Base-by-base conservation (phyloP, 1,140 invertebrate species). In the Cotesia typhae region DNA sequence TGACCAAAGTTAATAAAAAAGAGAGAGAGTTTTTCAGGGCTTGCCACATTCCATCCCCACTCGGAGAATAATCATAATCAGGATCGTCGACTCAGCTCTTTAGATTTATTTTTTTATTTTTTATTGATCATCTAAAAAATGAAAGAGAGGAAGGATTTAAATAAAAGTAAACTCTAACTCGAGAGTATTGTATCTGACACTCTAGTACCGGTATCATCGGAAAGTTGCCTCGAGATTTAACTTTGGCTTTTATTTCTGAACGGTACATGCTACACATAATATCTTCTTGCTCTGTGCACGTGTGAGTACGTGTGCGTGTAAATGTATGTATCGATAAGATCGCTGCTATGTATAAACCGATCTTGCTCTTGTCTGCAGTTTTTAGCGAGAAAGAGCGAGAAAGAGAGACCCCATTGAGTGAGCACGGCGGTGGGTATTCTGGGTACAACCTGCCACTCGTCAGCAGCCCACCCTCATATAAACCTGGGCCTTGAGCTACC, bases 381-480 rank as follows among this genome's bases (percentile, higher is more conserved):
- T 47, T 47, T 9, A 47, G 10, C 10, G 10, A 47, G 41, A 47
- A 47, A 10, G 41, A 59, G 67, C 61, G 52, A 35, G 79, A 83
- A 79, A 80, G 74, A 72, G 81, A 81, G 78, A 82, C 78, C 83
- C 82, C 78, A 84, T 83, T 84, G 84, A 78, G 76, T 74, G 76
- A 80, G 74, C 82, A 80, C 81, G 78, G 78, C 81, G 82, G 82
- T 82, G 82, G 82, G 79, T 83, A 85, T 85, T 83, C 83, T 80
- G 80, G 81, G 78, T 82, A 83, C 80, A 83, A 83, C 81, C 80
- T 85, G 80, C 82, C 83, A 84, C 82, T 85, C 83, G 81, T 83
- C 83, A 74, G 41, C 41, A 47, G 83, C 75, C 80, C 83, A 85
- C 83, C 83, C 83, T 83, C 76, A 72, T 79, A 74, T 74, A 71